phyloP scores from a whole-genome alignment of 1,140 invertebrate species.

The Meloidogyne exigua region DNA sequence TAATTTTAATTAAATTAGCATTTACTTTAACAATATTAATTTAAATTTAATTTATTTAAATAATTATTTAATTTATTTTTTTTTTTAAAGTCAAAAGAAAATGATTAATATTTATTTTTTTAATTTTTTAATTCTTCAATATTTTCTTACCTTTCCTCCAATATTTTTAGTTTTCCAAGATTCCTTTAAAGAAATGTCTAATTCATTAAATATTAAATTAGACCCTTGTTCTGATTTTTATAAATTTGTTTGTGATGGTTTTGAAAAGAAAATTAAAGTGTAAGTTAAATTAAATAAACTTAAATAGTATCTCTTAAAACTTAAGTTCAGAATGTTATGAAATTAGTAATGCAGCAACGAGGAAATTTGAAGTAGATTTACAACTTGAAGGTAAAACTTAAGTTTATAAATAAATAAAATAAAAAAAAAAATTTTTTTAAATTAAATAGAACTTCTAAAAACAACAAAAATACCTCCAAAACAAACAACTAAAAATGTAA shows the following conservation, averaged over 20 bases:
- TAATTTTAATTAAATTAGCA: too few relatives aligned
- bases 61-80: too few relatives aligned
- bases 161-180: neutral
- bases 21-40: too few relatives aligned
- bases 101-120: too few relatives aligned
- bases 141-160: neutral
- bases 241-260: slow-evolving; percentile 15
- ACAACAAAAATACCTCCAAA: neutral
- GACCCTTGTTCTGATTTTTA: slow-evolving; percentile 10
- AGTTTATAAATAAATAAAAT: too few relatives aligned
- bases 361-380: neutral
- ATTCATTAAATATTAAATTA: slow-evolving; percentile 2
- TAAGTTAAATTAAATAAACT: neutral
- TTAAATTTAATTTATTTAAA: too few relatives aligned
- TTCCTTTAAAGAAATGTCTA: neutral
- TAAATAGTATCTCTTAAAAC: neutral
- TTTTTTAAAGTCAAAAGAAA: too few relatives aligned
- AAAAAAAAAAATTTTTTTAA: neutral
- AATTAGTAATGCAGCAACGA: slow-evolving; percentile 13
- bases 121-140: too few relatives aligned
- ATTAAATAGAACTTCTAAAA: neutral
- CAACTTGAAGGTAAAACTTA: slow-evolving; percentile 6
- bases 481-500: neutral
- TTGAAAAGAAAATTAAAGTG: neutral
- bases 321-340: slow-evolving; percentile 10